These are phyloP conservation scores for Perca schrenkii DNA, from an alignment of 2,113 vertebrate species.

Conservation along the genomic window DNA sequence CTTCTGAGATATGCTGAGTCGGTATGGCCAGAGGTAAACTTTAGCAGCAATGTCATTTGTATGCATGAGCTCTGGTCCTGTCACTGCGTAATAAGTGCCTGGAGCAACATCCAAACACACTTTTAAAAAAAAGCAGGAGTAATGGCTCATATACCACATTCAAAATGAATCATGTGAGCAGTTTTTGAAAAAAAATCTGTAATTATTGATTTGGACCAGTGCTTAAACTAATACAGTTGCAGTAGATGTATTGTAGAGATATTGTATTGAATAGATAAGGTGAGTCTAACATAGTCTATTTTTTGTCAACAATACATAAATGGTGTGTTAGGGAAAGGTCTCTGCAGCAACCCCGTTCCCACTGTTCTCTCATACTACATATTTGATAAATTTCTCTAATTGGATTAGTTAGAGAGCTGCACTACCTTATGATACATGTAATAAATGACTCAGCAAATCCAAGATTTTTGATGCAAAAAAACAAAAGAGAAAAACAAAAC, in stretches of 20 bases:
- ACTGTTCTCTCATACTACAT: no score
- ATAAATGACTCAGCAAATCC: not conserved
- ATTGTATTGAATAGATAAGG: not conserved
- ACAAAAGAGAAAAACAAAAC: no score
- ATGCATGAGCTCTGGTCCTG: constrained; percentile 35
- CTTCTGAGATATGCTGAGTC: constrained; percentile 44
- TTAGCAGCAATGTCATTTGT: constrained; percentile 38
- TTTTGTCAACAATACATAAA: not conserved
- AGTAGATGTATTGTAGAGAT: not conserved
- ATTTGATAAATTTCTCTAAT: not conserved
- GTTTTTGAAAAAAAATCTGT: constrained; percentile 27
- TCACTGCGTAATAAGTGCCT: constrained; percentile 40
- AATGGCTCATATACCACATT: constrained; percentile 10
- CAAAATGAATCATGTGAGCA: constrained; percentile 17
- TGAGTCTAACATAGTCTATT: not conserved
- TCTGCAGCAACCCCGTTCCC: no score
- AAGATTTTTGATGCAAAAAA: constrained; percentile 1
- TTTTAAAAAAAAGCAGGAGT: not conserved
- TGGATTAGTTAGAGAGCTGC: not conserved
- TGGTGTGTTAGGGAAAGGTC: no score
- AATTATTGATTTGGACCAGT: constrained; percentile 3
- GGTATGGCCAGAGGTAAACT: constrained; percentile 22
- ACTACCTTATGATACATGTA: not conserved
- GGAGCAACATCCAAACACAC: constrained; percentile 20
- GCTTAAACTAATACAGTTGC: not conserved